Evolutionary conservation across 2,113 vertebrate genomes (phyloP).

Genomic region (Balaeniceps rex): DNA sequence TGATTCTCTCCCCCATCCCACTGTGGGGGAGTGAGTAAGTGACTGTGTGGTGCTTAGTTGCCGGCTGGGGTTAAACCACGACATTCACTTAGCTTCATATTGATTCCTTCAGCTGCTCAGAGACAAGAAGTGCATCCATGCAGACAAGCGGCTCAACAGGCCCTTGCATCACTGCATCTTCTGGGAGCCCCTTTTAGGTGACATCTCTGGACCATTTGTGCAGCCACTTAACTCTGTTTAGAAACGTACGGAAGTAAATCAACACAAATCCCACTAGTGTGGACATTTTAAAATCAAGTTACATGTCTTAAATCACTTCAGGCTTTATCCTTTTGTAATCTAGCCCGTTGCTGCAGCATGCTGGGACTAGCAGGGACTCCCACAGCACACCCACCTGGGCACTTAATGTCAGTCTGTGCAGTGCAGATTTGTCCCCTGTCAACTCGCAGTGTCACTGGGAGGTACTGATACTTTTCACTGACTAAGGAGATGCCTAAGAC

Average conservation of each 20-base stretch:
- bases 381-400: accelerated
- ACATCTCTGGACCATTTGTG: background rate
- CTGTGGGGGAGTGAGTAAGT: too few relatives aligned
- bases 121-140: accelerated
- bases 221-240: background rate
- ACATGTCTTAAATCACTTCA: background rate
- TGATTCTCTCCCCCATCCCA: too few relatives aligned
- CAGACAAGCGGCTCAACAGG: background rate
- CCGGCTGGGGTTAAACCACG: too few relatives aligned
- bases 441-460: background rate
- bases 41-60: too few relatives aligned
- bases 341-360: background rate
- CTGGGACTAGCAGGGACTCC: background rate
- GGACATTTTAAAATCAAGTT: background rate
- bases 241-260: background rate
- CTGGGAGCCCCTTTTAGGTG: background rate
- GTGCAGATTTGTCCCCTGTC: background rate
- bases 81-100: background rate
- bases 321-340: background rate
- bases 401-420: accelerated
- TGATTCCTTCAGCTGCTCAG: background rate
- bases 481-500: background rate
- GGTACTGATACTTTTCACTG: background rate
- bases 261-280: background rate
- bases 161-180: background rate